These are phyloP conservation scores for Rhynchomys soricoides DNA, from an alignment of 2,113 vertebrate genomes.

Conservation along the genomic window DNA sequence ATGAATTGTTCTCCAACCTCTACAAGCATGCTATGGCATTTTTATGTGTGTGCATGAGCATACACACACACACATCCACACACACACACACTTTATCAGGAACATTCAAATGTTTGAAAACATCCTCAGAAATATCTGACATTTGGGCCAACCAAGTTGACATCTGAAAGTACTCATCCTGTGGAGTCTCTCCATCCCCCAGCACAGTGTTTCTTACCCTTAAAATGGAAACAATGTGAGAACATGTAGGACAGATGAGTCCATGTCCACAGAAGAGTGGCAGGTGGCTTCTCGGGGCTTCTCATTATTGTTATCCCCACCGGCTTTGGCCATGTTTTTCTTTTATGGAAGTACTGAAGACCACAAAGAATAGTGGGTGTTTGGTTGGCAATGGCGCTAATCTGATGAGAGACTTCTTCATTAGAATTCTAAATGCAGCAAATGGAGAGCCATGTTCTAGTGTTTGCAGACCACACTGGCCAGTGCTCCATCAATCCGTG, in stretches of 20 bases:
- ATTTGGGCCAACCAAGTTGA: not conserved
- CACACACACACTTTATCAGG: not conserved
- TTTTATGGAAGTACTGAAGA: slow-evolving; percentile 1
- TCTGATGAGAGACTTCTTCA: not conserved
- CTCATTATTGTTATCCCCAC: not conserved
- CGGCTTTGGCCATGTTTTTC: not conserved
- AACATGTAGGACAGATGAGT: not conserved
- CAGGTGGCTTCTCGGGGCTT: not conserved
- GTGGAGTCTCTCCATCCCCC: not conserved
- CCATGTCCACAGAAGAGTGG: not conserved
- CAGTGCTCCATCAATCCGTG: slow-evolving; percentile 5
- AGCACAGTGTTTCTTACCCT: not conserved
- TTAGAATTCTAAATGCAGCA: not conserved
- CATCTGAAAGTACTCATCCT: not conserved
- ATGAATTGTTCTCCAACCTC: no score
- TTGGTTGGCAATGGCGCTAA: not conserved
- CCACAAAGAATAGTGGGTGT: not conserved
- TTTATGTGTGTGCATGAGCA: not conserved
- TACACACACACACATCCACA: not conserved
- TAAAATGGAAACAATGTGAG: not conserved
- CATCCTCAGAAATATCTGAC: not conserved
- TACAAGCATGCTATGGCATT: no score
- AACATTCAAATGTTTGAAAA: not conserved
- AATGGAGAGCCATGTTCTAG: not conserved
- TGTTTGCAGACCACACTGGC: not conserved